Base-by-base conservation (phyloP, 2,888 invertebrate species). In the Rhamnusium bicolor region DNA sequence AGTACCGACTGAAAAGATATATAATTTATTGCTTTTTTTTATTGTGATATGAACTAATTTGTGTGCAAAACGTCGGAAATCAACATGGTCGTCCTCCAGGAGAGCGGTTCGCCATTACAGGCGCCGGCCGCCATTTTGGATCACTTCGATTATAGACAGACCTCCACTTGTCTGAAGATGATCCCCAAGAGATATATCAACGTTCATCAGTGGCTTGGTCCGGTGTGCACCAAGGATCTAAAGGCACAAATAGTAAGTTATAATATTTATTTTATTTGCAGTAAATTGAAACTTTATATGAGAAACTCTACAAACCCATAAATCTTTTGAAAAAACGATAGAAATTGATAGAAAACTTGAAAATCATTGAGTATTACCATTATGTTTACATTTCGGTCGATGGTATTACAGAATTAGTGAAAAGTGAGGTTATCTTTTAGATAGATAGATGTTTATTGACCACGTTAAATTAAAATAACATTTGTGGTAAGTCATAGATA, bases 181-280 rank as follows among this genome's bases (percentile, higher is more conserved):
- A 92, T 96, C 89, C 95, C 95, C 86, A 96, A 96, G 90, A 92
- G 96, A 86, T 96, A 94, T 89, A 95, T 96, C 88, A 95, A 95
- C 90, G 91, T 96, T 87, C 96, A 96, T 89, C 95, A 95, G 89
- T 96, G 95, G 95, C 90, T 96, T 86, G 94, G 95, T 86, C 96
- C 96, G 81, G 92, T 94, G 80, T 92, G 89, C 90, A 89, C 91
- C 86, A 95, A 95, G 91, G 95, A 95, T 90, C 91, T 94, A 86
- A 94, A 94, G 89, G 91, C 93, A 86, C 93, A 94, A 92, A 92
- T 94, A 89, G 94, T 94, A 92, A 91, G 91, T 90, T 54, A 6
- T 5, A 10, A 3, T n/a, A 3, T 49, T n/a, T 49, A n/a, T n/a
- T n/a, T n/a, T n/a, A n/a, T n/a, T n/a, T n/a, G n/a, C n/a, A n/a